phyloP scores from a whole-genome alignment of 2,113 vertebrate genomes.

The Monopterus albus region DNA sequence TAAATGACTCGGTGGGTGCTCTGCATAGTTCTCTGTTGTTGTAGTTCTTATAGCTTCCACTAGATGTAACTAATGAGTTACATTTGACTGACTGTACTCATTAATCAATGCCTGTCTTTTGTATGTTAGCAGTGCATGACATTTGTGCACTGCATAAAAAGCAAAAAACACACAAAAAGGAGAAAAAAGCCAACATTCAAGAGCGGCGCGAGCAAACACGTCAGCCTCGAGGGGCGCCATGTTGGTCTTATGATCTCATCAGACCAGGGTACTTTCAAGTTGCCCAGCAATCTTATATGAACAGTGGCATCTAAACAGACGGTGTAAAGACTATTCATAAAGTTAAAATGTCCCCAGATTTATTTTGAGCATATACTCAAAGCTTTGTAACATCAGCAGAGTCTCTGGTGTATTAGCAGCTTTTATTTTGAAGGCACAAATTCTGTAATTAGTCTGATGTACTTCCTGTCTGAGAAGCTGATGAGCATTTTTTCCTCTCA shows the following conservation, averaged over 20 bases:
- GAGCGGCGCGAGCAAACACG: too few relatives aligned
- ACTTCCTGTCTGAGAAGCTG: background rate
- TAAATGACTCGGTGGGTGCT: too few relatives aligned
- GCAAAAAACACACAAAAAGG: too few relatives aligned
- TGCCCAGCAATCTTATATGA: background rate
- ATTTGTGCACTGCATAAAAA: too few relatives aligned
- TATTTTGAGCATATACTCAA: background rate
- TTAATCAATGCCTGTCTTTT: too few relatives aligned
- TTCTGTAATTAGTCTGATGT: background rate
- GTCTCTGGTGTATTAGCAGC: background rate
- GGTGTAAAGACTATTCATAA: too few relatives aligned
- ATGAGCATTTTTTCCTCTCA: background rate
- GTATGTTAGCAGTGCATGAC: too few relatives aligned
- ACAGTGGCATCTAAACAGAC: background rate
- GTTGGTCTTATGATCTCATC: too few relatives aligned
- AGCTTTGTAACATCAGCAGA: background rate
- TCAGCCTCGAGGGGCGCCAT: too few relatives aligned
- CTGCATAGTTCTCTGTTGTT: background rate
- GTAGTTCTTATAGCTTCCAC: slow-evolving; percentile 12
- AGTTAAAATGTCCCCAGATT: too few relatives aligned
- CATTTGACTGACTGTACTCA: background rate
- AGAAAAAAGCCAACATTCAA: too few relatives aligned
- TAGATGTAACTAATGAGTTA: background rate
- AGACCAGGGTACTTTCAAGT: background rate
- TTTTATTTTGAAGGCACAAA: slow-evolving; percentile 5